Conservation (phyloP, 2,797 vertebrate species). For the Syndactyla subalaris region DNA sequence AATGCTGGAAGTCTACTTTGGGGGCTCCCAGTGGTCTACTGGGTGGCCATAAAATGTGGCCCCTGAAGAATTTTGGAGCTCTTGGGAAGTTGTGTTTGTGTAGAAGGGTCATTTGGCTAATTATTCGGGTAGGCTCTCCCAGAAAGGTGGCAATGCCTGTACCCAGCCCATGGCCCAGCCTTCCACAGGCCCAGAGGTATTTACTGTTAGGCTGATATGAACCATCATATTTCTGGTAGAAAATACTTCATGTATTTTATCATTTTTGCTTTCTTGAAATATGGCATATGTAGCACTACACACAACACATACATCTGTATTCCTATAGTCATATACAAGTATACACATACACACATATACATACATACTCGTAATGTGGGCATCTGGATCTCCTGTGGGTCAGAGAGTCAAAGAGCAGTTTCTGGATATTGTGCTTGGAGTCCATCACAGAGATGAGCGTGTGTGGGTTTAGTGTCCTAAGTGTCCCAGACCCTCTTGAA, state of each 20-base stretch:
- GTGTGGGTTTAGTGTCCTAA: background rate
- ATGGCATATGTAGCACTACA: background rate
- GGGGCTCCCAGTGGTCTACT: background rate
- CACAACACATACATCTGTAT: background rate
- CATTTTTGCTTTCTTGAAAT: background rate
- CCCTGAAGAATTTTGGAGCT: background rate
- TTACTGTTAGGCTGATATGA: background rate
- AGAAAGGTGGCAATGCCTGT: background rate
- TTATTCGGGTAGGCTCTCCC: background rate
- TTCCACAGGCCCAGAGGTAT: background rate
- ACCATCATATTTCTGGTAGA: background rate
- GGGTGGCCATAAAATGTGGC: background rate
- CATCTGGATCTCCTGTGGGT: background rate
- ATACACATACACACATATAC: background rate
- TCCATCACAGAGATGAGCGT: background rate
- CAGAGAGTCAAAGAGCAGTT: background rate
- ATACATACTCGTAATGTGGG: rapidly evolving
- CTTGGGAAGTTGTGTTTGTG: conserved; percentile 20
- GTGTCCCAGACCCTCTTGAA: background rate
- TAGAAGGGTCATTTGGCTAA: background rate
- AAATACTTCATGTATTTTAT: conserved; percentile 17
- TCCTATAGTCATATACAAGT: background rate
- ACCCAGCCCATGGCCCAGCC: background rate
- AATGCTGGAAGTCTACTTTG: background rate
- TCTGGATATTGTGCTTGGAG: background rate